phyloP scores from a whole-genome alignment of 2,113 vertebrate species.

The human (Homo sapiens) region DNA sequence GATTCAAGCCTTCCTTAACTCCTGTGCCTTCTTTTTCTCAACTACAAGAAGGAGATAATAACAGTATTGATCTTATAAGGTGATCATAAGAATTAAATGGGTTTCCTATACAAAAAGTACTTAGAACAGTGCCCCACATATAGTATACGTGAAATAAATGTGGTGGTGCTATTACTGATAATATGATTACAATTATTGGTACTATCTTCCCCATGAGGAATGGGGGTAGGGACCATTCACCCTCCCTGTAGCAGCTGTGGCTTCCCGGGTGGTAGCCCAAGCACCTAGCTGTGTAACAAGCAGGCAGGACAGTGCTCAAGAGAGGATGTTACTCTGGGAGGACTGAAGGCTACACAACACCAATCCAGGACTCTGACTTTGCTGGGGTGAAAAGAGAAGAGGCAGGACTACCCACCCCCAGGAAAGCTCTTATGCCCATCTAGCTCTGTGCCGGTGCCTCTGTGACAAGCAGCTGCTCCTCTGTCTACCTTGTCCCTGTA shows the following conservation, averaged over 20 bases:
- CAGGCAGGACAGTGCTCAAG: background rate
- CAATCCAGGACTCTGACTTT: background rate
- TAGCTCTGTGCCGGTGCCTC: background rate
- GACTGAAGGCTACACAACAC: background rate
- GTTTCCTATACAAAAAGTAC: background rate
- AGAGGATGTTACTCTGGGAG: background rate
- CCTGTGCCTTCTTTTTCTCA: background rate
- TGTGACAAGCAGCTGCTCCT: background rate
- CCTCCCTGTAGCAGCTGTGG: background rate
- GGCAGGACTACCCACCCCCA: accelerated
- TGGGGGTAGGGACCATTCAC: background rate
- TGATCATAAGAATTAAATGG: background rate
- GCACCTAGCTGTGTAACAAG: background rate
- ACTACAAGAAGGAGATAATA: background rate
- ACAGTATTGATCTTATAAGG: background rate
- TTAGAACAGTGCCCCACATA: background rate
- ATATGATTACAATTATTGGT: background rate
- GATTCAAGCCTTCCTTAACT: background rate
- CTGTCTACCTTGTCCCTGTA: accelerated
- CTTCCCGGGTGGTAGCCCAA: background rate
- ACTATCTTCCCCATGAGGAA: background rate
- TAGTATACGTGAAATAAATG: background rate
- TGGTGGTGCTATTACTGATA: background rate
- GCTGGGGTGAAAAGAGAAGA: background rate
- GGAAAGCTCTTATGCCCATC: background rate